A percentile compares a stretch with the other conserved stretches of the same genome.
Evolutionary conservation across 2,113 vertebrate genomes (phyloP).

Genomic region (Terrapene triunguis): DNA sequence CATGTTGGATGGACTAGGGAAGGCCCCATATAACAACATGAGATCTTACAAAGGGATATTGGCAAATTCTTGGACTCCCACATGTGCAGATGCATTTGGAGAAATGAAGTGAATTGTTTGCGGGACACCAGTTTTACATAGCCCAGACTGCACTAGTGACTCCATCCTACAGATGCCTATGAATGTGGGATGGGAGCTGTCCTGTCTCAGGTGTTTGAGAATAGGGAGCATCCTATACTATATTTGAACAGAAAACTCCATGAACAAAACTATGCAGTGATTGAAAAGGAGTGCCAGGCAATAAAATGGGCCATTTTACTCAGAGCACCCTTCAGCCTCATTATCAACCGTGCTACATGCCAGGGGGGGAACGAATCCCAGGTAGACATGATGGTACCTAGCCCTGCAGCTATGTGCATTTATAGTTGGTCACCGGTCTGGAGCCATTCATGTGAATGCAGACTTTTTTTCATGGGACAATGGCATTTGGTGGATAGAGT

Average conservation of each 20-base stretch:
- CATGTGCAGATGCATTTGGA: background rate
- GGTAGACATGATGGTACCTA: background rate
- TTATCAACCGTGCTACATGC: background rate
- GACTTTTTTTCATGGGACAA: too few species aligned
- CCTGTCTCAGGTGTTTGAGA: background rate
- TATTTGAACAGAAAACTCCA: background rate
- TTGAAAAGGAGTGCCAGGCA: background rate
- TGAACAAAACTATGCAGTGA: background rate
- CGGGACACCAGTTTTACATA: background rate
- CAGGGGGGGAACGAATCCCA: background rate
- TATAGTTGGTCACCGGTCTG: background rate
- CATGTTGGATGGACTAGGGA: background rate
- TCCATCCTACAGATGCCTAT: background rate
- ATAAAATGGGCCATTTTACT: background rate
- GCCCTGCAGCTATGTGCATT: background rate
- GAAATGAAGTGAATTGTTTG: background rate
- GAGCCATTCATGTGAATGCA: background rate
- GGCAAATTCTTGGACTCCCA: background rate
- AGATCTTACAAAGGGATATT: background rate
- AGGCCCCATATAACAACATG: background rate
- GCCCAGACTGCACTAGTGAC: background rate
- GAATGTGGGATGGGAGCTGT: background rate
- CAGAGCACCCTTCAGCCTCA: background rate
- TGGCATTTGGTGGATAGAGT: too few species aligned
- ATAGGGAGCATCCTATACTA: background rate